phyloP scores from a whole-genome alignment of 23 tunicate genomes.

The Corella eumyota region DNA sequence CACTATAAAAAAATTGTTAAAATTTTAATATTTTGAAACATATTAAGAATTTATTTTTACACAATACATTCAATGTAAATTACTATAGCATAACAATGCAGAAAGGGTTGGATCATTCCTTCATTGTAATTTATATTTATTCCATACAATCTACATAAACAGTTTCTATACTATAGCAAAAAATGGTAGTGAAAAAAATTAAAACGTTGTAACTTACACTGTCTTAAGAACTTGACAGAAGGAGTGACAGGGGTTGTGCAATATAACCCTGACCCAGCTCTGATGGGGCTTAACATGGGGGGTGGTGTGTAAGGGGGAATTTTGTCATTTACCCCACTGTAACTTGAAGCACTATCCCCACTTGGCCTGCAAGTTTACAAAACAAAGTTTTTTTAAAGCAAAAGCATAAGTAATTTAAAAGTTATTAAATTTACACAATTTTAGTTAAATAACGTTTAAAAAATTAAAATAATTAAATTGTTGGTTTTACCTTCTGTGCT shows the following conservation, averaged over 20 bases:
- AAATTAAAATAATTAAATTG: background rate
- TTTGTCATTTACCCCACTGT: constrained; percentile 44
- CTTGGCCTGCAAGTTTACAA: constrained; percentile 40
- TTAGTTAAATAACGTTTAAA: background rate
- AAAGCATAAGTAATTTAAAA: background rate
- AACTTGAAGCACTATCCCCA: constrained; percentile 71
- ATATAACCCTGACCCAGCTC: constrained; percentile 79
- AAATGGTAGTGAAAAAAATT: no score
- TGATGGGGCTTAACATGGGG: constrained; percentile 80
- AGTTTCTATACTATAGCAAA: no score
- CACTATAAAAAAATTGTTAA: constrained; percentile 12
- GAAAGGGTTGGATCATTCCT: no score
- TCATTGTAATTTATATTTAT: no score
- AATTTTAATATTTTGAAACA: no score
- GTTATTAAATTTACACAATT: background rate
- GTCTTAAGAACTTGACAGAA: constrained; percentile 38
- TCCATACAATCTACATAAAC: no score
- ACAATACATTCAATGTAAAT: no score
- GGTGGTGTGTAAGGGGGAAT: constrained; percentile 96
- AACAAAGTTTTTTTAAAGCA: background rate
- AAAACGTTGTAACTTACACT: constrained; percentile 29
- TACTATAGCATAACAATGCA: no score
- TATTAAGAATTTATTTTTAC: no score
- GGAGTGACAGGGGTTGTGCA: constrained; percentile 85
- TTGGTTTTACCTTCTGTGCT: constrained; percentile 33